Conservation (phyloP, 1,140 invertebrate species). For the Rhynchophorus ferrugineus region DNA sequence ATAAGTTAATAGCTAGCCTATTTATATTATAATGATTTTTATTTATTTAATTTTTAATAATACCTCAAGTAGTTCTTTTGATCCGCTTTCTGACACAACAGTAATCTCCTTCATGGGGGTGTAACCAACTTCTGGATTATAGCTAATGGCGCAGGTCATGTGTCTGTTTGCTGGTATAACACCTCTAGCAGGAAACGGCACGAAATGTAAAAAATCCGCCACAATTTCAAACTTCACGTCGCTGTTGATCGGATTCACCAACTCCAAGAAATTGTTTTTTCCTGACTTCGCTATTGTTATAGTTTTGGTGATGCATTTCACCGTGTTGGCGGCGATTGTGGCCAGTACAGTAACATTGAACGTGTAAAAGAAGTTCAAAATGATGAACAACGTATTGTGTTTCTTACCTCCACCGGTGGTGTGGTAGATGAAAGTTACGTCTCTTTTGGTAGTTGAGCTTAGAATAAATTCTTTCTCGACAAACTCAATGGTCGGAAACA, state of each 20-base stretch:
- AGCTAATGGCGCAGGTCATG: slow-evolving; percentile 17
- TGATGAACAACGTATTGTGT: slow-evolving; percentile 21
- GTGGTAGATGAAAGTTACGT: slow-evolving; percentile 18
- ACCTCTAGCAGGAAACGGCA: slow-evolving; percentile 14
- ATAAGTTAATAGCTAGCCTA: no score
- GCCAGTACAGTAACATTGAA: slow-evolving; percentile 24
- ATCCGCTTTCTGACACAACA: slow-evolving; percentile 24
- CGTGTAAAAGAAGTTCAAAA: slow-evolving; percentile 24
- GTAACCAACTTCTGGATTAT: slow-evolving; percentile 14
- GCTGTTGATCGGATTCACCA: slow-evolving; percentile 26
- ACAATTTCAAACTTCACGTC: slow-evolving; percentile 22
- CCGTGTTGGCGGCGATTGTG: slow-evolving; percentile 21
- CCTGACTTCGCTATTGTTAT: slow-evolving; percentile 10
- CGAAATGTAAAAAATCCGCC: slow-evolving; percentile 16
- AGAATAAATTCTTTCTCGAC: slow-evolving; percentile 14
- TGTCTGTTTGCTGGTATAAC: slow-evolving; percentile 16
- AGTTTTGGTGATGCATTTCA: slow-evolving; percentile 11
- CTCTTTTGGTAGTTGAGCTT: slow-evolving; percentile 1
- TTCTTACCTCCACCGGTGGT: slow-evolving; percentile 14
- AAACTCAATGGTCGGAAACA: slow-evolving; percentile 16
- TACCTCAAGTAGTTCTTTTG: slow-evolving; percentile 22
- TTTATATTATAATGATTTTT: no score
- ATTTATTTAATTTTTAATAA: no score
- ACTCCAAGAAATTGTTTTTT: slow-evolving; percentile 18
- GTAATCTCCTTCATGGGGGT: slow-evolving; percentile 17